Base-by-base conservation (phyloP, 1,140 invertebrate genomes). In the Diuraphis noxia region DNA sequence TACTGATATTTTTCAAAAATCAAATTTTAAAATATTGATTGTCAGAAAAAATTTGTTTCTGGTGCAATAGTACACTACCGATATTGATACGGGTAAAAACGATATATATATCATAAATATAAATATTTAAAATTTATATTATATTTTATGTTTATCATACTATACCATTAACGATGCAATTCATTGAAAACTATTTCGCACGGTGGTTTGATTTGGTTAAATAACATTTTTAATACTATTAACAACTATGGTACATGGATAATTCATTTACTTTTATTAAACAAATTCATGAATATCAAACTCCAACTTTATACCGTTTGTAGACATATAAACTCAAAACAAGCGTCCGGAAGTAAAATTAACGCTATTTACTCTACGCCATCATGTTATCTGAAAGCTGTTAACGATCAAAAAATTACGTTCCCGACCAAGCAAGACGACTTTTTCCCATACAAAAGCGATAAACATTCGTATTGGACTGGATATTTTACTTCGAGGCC, bases 401-500 rank as follows among this genome's bases (percentile, higher is more conserved):
- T 96, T 21, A 93, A 94, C 84, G 93, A 94, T 88, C 93, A 94
- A 88, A 94, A 95, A 93, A 93, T 94, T 30, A 94, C 93, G 6
- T 95, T 94, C 93, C 93, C 94, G 13, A 93, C 93, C 1, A 96
- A 96, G 93, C 85, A 93, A 77, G 96, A 97, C 92, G 97, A 98
- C 93, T 95, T 95, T 79, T 95, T 98, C 81, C 97, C 97, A 0
- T 98, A 98, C 93, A 96, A 96, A 7, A 95, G 95, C 92, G 95
- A 96, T 91, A 93, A 94, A 7, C 95, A 97, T 92, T 95, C 95
- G 0, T 97, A 96, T 93, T 98, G 97, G 97, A 97, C 96, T 8
- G 97, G 97, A 2, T 98, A 96, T 93, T 98, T 96, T 93, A 97
- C 96, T 3, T 97, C 97, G 0, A 94, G 96, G 92, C 95, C 96